phyloP scores from a whole-genome alignment of 2,888 invertebrate genomes.

The Cataglyphis rosenhaueri region DNA sequence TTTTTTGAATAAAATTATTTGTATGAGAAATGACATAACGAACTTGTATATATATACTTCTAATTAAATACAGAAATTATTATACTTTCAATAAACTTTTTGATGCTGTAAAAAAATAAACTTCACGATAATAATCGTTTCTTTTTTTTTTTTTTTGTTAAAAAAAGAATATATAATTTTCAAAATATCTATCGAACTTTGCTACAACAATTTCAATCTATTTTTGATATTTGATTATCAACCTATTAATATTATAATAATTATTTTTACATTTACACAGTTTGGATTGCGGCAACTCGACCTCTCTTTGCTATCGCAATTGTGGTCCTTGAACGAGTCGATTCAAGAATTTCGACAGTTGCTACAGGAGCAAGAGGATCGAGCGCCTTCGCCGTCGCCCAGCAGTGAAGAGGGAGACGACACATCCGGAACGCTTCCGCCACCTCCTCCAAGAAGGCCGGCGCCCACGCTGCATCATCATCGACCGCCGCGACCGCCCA shows the following conservation, averaged over 20 bases:
- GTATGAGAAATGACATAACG: background rate
- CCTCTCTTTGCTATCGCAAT: conserved; percentile 94
- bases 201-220: background rate
- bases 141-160: background rate
- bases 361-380: conserved; percentile 87
- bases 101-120: too few relatives aligned
- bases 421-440: conserved; percentile 85
- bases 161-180: background rate
- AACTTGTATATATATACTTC: background rate
- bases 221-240: background rate
- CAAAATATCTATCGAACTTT: background rate
- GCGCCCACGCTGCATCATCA: conserved; percentile 79
- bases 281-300: conserved; percentile 95
- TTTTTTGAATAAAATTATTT: background rate
- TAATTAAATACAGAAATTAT: background rate
- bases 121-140: background rate
- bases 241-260: background rate
- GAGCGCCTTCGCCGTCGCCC: conserved; percentile 86
- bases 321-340: conserved; percentile 96
- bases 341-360: conserved; percentile 95
- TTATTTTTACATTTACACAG: conserved; percentile 86
- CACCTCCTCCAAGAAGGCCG: conserved; percentile 86
- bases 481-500: conserved; percentile 80
- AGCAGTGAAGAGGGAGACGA: conserved; percentile 86
- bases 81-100: background rate